Percentiles rank a stretch among this genome's conserved stretches.
Conservation (phyloP, 1,140 invertebrate species). For the Campodea augens region DNA sequence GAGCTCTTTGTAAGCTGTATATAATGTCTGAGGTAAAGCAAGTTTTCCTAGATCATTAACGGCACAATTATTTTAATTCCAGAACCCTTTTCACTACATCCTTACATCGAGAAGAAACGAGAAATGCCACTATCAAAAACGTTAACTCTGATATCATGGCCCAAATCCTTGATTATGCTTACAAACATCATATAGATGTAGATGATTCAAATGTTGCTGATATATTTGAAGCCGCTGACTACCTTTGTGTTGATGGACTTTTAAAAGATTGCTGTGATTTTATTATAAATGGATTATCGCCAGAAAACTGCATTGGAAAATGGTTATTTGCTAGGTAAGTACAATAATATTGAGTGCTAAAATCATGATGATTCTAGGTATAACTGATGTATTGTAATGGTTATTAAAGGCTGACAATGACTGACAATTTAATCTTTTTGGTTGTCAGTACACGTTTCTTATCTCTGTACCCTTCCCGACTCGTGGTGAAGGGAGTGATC, state of each 20-base stretch:
- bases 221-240: slow-evolving; percentile 35
- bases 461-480: no score
- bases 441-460: no score
- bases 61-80: no score
- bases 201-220: slow-evolving; percentile 54
- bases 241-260: slow-evolving; percentile 56
- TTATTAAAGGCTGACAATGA: no score
- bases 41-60: no score
- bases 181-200: slow-evolving; percentile 46
- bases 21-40: no score
- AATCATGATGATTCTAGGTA: no score
- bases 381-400: no score
- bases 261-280: slow-evolving; percentile 56
- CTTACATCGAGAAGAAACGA: slow-evolving; percentile 40
- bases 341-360: neutral
- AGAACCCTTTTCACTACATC: slow-evolving; percentile 69
- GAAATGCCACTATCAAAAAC: slow-evolving; percentile 48
- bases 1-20: no score
- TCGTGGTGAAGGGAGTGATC: no score
- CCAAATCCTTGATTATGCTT: slow-evolving; percentile 58
- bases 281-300: slow-evolving; percentile 36
- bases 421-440: no score
- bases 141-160: slow-evolving; percentile 53
- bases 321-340: slow-evolving; percentile 42
- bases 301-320: slow-evolving; percentile 62